A percentile compares a stretch with the other conserved stretches of the same genome.
phyloP scores from a whole-genome alignment of 2,888 invertebrate species.

The Drosophila setosimentum region DNA sequence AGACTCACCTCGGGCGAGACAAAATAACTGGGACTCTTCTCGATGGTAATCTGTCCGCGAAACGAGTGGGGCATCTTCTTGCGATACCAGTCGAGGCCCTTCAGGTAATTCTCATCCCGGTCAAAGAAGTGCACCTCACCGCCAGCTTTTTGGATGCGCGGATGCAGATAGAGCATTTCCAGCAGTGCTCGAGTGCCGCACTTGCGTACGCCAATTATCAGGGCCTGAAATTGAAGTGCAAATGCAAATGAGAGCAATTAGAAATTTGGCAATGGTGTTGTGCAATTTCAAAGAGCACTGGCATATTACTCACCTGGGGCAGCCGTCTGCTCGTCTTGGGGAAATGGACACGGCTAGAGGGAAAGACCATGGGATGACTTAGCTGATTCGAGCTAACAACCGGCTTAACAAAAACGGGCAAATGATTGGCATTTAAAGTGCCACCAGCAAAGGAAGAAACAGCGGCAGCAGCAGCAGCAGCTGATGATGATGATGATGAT shows the following conservation, averaged over 20 bases:
- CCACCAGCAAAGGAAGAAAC: not conserved
- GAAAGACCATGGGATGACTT: slow-evolving; percentile 85
- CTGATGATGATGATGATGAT: slow-evolving; percentile 11
- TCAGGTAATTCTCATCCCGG: slow-evolving; percentile 95
- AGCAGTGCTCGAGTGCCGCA: slow-evolving; percentile 98
- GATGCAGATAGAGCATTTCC: slow-evolving; percentile 98
- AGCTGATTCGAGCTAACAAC: slow-evolving; percentile 81
- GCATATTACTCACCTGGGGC: slow-evolving; percentile 86
- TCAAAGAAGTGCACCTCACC: slow-evolving; percentile 99
- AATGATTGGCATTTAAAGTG: slow-evolving; percentile 64
- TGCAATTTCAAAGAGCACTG: slow-evolving; percentile 5
- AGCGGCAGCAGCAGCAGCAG: slow-evolving; percentile 8
- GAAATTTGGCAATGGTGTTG: slow-evolving; percentile 17
- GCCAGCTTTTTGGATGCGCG: slow-evolving; percentile 95
- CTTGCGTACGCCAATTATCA: slow-evolving; percentile 98
- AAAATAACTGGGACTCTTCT: slow-evolving; percentile 99
- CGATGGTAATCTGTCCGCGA: slow-evolving; percentile 96
- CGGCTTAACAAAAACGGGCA: slow-evolving; percentile 80
- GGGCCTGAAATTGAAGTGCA: slow-evolving; percentile 86
- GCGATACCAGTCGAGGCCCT: slow-evolving; percentile 97
- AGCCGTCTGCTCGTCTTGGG: slow-evolving; percentile 88
- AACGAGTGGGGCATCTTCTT: slow-evolving; percentile 97
- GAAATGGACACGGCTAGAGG: slow-evolving; percentile 87
- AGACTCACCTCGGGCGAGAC: slow-evolving; percentile 94
- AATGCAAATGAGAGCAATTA: slow-evolving; percentile 73